Conservation (phyloP, 2,797 vertebrate genomes). For the Smutsia gigantea region DNA sequence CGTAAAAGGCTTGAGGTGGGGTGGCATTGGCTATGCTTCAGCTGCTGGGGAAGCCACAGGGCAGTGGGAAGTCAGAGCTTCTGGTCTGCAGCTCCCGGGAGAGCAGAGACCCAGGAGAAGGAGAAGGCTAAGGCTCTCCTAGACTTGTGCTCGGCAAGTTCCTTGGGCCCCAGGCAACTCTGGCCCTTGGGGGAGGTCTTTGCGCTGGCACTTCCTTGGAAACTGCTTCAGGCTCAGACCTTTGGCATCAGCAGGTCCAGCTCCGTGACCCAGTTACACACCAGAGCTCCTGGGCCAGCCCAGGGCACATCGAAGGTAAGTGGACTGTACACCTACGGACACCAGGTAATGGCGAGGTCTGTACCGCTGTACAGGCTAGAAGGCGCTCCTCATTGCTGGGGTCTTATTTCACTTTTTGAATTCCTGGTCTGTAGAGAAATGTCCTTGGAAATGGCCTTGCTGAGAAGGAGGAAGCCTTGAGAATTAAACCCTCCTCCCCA, state of each 20-base stretch:
- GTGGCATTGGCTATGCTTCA: accelerated
- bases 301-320: accelerated
- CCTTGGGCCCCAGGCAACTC: neutral
- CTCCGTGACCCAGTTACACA: neutral
- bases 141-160: accelerated
- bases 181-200: neutral
- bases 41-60: neutral
- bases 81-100: neutral
- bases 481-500: neutral
- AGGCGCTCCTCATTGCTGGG: accelerated
- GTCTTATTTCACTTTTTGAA: neutral
- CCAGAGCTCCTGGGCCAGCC: neutral
- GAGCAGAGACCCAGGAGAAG: neutral
- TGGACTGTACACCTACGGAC: neutral
- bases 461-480: neutral
- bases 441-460: neutral
- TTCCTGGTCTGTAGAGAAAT: neutral
- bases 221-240: neutral
- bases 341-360: accelerated
- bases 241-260: neutral
- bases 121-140: neutral
- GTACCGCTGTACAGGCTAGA: neutral
- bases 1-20: neutral
- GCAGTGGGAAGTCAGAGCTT: neutral
- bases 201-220: neutral